phyloP scores from a whole-genome alignment of 2,797 vertebrate species.

The Acanthiza pusilla region DNA sequence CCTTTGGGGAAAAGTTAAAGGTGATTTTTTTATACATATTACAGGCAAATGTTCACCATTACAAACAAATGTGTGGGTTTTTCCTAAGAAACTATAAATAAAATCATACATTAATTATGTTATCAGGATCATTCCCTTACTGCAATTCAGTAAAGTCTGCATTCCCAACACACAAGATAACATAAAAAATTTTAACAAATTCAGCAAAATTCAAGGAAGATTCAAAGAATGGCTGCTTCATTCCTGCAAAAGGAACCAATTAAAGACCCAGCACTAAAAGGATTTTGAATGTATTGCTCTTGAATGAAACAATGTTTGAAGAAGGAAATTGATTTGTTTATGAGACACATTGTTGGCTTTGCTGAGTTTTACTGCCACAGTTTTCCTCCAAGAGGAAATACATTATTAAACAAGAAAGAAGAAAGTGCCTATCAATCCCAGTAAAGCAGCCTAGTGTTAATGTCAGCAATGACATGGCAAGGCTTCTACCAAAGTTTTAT shows the following conservation, averaged over 20 bases:
- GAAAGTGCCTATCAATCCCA: background rate
- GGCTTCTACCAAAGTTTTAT: background rate
- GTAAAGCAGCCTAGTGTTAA: background rate
- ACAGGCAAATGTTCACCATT: background rate
- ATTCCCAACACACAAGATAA: background rate
- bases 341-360: conserved; percentile 28
- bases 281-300: background rate
- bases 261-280: background rate
- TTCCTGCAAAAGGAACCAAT: background rate
- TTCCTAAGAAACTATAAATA: background rate
- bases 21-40: background rate
- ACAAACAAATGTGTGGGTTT: background rate
- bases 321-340: conserved; percentile 54
- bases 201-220: background rate
- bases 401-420: conserved; percentile 39
- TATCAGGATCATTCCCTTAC: background rate
- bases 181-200: background rate
- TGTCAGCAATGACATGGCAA: background rate
- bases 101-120: background rate
- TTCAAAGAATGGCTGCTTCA: background rate
- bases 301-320: conserved; percentile 52
- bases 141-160: background rate
- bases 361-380: conserved; percentile 35
- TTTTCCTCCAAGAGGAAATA: conserved; percentile 51
- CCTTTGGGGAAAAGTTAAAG: background rate